A percentile compares a stretch with the other conserved stretches of the same genome.
Conservation (phyloP, 2,113 vertebrate genomes). For the Meleagris gallopavo region DNA sequence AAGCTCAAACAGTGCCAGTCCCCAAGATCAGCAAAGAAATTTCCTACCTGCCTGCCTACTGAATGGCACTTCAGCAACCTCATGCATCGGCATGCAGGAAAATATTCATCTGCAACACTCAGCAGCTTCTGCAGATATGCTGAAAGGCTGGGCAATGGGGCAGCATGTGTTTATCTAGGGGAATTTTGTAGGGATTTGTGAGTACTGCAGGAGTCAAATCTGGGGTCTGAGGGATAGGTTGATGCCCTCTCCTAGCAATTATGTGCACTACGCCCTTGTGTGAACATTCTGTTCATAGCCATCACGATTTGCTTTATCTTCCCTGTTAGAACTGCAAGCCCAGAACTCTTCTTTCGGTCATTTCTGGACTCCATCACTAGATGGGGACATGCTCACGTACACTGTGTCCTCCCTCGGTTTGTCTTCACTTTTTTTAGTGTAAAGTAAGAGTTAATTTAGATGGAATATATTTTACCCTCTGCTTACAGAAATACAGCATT, state of each 20-base stretch:
- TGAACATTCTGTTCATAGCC: background rate
- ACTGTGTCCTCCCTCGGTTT: background rate
- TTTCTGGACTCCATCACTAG: constrained; percentile 45
- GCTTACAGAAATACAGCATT: background rate
- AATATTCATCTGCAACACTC: background rate
- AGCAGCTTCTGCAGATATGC: background rate
- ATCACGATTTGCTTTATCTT: background rate
- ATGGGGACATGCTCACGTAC: constrained; percentile 43
- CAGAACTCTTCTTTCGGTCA: background rate
- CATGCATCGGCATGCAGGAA: background rate
- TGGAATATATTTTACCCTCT: background rate
- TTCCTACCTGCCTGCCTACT: background rate
- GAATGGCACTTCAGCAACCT: background rate
- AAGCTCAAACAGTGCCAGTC: background rate
- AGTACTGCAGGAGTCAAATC: background rate
- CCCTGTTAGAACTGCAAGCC: background rate
- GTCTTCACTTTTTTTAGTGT: background rate
- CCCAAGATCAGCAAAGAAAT: background rate
- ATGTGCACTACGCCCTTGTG: background rate
- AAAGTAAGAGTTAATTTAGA: background rate
- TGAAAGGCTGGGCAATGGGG: background rate
- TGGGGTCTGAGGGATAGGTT: background rate
- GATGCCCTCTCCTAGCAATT: background rate
- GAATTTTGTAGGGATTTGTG: background rate
- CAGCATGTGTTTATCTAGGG: background rate